Evolutionary conservation across 2,888 invertebrate species (phyloP), one percentile per base, ranked within the genome.

Genomic region (Griposia aprilina): DNA sequence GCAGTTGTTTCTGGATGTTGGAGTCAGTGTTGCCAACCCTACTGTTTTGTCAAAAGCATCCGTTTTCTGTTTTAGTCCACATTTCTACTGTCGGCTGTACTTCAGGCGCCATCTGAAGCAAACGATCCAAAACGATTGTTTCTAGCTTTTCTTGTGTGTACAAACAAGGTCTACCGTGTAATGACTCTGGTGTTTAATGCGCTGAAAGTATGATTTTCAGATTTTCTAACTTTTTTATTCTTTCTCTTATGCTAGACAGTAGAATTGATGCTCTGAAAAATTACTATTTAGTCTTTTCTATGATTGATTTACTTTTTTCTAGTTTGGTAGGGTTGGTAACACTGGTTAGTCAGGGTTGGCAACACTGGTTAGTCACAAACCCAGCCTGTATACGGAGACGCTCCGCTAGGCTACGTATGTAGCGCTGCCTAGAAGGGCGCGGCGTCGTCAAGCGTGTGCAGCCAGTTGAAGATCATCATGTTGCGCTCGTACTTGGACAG

Each of bases 391-490:
- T 0, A 20, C 13, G 26, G 66, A 13, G 66, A 0, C n/a, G 65
- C 23, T 6, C 2, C n/a, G 65, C 23, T 11, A 0, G 10, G 62
- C 45, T 45, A 45, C 8, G 0, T n/a, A 26, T 20, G 67, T 1
- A 6, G 20, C 26, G 67, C n/a, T 2, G n/a, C 17, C 89, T 95
- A 96, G 89, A 96, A 95, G 5, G 96, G 96, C 10, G 97, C 97
- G 0, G 97, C 97, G 87, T 98, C 98, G 92, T 98, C 98, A 36
- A 99, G 97, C 2, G 98, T 98, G 93, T 99, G 98, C 2, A 99
- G 97, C 99, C 99, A 99, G 94, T 99, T 99, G 96, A 99, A 99
- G 78, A 99, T 99, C 98, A 99, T 99, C 98, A 99, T 98, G 94
- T 99, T 99, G n/a, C 99, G 95, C 91, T 99, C 98, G 94, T 98